Evolutionary conservation across 2,888 invertebrate species (phyloP).

Genomic region (Halictus quadricinctus): DNA sequence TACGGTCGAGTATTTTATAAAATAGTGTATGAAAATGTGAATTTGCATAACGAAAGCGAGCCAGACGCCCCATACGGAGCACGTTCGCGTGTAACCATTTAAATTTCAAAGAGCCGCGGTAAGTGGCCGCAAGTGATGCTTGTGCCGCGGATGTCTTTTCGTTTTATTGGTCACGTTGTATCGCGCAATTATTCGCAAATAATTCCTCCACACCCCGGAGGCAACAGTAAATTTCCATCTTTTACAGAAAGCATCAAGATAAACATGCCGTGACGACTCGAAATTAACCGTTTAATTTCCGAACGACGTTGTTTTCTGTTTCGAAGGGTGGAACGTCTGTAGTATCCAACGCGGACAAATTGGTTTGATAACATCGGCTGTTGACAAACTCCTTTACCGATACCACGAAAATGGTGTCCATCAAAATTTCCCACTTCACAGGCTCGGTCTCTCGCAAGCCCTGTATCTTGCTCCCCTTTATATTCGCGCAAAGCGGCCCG

Average conservation of each 20-base stretch:
- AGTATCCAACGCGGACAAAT: neutral
- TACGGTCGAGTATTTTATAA: neutral
- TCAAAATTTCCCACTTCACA: neutral
- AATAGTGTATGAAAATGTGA: neutral
- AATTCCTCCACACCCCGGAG: neutral
- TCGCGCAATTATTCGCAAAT: neutral
- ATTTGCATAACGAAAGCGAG: neutral
- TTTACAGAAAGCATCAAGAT: neutral
- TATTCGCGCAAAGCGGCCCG: neutral
- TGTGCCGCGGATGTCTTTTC: neutral
- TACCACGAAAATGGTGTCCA: neutral
- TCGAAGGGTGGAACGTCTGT: neutral
- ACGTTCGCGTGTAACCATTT: neutral
- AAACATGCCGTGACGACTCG: neutral
- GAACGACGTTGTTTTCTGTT: neutral
- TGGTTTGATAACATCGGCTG: constrained; percentile 4
- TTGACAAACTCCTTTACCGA: neutral
- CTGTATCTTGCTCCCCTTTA: constrained; percentile 7
- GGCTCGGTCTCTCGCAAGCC: neutral
- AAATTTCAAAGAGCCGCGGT: neutral
- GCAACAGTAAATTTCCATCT: neutral
- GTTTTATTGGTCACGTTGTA: neutral
- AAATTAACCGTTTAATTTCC: neutral
- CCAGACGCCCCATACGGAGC: too few species aligned
- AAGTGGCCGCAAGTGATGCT: neutral